Evolutionary conservation across 23 tunicate species (phyloP).

Genomic region (Botrylloides violaceus): DNA sequence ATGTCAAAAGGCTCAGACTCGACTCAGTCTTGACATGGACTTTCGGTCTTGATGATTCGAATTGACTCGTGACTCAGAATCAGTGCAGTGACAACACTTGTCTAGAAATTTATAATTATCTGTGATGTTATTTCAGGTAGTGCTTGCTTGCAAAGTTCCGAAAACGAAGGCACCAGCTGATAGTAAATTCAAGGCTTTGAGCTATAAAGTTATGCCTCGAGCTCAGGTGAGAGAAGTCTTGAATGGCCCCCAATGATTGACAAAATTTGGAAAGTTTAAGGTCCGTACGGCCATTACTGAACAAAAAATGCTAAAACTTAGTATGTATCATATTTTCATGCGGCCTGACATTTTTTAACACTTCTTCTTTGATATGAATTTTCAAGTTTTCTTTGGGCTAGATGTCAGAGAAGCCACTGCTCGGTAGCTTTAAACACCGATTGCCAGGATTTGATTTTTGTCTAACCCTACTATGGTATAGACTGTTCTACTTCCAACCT

Average conservation of each 20-base stretch:
- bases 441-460: no score
- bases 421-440: background rate
- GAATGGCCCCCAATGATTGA: no score
- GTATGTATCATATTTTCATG: no score
- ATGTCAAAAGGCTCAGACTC: no score
- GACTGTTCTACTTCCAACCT: no score
- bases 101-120: background rate
- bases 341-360: background rate
- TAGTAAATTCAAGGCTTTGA: background rate
- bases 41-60: no score
- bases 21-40: no score
- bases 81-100: background rate
- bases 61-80: no score
- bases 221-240: slow-evolving; percentile 63
- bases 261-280: no score
- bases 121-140: slow-evolving; percentile 4
- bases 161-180: background rate
- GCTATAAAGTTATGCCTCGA: slow-evolving; percentile 57
- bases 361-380: background rate
- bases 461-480: no score
- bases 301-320: no score
- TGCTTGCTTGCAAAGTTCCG: slow-evolving; percentile 1
- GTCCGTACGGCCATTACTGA: no score
- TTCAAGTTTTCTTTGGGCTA: background rate
- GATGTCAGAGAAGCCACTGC: background rate